Evolutionary conservation across 2,888 invertebrate genomes (phyloP), one percentile per base, ranked within the genome.

Genomic region (Temnothorax unifasciatus): DNA sequence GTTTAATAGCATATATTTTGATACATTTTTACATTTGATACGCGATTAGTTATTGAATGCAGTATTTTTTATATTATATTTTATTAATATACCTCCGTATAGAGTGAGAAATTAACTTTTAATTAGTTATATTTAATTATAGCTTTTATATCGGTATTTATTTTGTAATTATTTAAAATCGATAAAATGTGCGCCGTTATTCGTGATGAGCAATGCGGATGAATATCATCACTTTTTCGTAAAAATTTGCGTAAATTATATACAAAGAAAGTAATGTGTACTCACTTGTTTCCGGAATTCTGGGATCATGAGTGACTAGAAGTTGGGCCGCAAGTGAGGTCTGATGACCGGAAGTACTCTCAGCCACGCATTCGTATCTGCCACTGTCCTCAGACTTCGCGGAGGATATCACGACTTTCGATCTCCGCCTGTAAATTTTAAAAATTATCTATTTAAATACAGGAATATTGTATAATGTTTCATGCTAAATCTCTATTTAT

Each of bases 281-380:
- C 96, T 96, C 87, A 96, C 96, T 92, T 95, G 94, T 95, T 95
- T 95, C 95, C 92, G 96, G 94, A 96, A 95, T 94, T 96, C 94
- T 95, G 88, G 92, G 92, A 94, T 95, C 95, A 92, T 94, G 94
- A 92, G 92, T 93, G 93, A 95, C 95, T 94, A 94, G 95, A 93
- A 95, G 95, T 92, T 94, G 96, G 92, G 96, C 96, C 83, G 95
- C 94, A 79, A 96, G 95, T 86, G 96, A 95, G 89, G 96, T 96
- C 85, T 96, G 95, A 86, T 96, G 96, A 86, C 96, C 96, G 90
- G 96, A 96, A 87, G 96, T 96, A 89, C 97, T 97, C 94, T 97
- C 97, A 88, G 98, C 98, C 93, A 97, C 96, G 95, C 98, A 98
- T 95, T 98, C 97, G 95, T 98, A 98, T 93, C 96, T 95, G 93